A percentile compares a stretch with the other conserved stretches of the same genome.
Evolutionary conservation across 2,113 vertebrate species (phyloP).

Genomic region (Peromyscus polionotus): DNA sequence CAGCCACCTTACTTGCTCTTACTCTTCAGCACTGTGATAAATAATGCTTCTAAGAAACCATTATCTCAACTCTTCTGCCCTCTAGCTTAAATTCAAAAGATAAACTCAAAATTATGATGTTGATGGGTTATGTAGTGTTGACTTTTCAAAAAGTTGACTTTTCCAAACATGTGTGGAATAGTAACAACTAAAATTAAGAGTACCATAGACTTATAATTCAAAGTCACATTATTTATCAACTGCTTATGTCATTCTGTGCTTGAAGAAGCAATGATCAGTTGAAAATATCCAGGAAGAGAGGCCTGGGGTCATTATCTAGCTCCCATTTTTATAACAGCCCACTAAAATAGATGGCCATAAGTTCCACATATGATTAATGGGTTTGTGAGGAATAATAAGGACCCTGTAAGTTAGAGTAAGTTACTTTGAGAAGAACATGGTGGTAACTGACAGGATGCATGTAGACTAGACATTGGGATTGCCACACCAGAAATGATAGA

Average conservation of each 20-base stretch:
- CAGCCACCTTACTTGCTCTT: background rate
- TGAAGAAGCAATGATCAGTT: background rate
- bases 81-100: background rate
- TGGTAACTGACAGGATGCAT: background rate
- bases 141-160: background rate
- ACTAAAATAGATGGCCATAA: background rate
- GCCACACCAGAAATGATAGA: background rate
- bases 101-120: background rate
- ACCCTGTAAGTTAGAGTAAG: background rate
- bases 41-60: background rate
- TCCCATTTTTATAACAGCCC: background rate
- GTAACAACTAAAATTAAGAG: background rate
- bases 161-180: background rate
- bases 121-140: background rate
- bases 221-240: background rate
- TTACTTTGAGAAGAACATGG: background rate
- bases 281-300: background rate
- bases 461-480: background rate
- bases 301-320: background rate
- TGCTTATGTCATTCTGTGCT: background rate
- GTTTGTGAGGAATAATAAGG: background rate
- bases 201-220: background rate
- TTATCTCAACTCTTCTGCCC: background rate
- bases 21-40: background rate
- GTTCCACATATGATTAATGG: background rate